Base-by-base conservation (phyloP, 2,113 vertebrate species). In the Trematocara marginatum region DNA sequence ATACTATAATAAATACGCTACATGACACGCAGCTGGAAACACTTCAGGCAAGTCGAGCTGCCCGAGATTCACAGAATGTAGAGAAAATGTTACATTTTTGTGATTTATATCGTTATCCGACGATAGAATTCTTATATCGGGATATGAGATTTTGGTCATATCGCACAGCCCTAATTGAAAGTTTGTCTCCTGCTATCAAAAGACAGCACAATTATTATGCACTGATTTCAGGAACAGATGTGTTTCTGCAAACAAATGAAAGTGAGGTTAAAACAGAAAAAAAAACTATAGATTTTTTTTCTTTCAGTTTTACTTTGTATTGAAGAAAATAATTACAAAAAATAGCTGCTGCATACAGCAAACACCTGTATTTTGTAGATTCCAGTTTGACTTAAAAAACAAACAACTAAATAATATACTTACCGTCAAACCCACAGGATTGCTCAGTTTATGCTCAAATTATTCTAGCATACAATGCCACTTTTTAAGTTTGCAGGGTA, bases 371-470 rank as follows among this genome's bases (percentile, higher is more conserved):
- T 83, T 64, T 64, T 12, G 59, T n/a, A 64, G 18, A 12, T 38
- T 64, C 11, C 53, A 56, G 23, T 38, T 38, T 64, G 59, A 38
- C 9, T 38, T 64, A 61, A 61, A 61, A 61, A 61, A 35, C 16
- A 61, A 61, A n/a, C 31, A n/a, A 38, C 59, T 38, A 38, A 3
- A 66, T 12, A 66, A 38, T 66, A 38, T 66, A 38, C 92, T 95
- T 92, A 95, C 94, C 95, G 11, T 86, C 31, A 64, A 11, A 78
- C 38, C 52, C 34, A 16, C 5, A 56, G 26, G n/a, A 87, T 82
- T 56, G 57, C 51, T 42, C 78, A n/a, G 4, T 84, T 66, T 79
- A 12, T 79, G 26, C 34, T 81, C 10, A 71, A 49, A 9, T 26
- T 51, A 23, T 57, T 85, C 85, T 5, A 29, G 9, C 16, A 59